These are phyloP conservation scores for Cyclina sinensis DNA, from an alignment of 1,140 invertebrate genomes.

Conservation along the genomic window DNA sequence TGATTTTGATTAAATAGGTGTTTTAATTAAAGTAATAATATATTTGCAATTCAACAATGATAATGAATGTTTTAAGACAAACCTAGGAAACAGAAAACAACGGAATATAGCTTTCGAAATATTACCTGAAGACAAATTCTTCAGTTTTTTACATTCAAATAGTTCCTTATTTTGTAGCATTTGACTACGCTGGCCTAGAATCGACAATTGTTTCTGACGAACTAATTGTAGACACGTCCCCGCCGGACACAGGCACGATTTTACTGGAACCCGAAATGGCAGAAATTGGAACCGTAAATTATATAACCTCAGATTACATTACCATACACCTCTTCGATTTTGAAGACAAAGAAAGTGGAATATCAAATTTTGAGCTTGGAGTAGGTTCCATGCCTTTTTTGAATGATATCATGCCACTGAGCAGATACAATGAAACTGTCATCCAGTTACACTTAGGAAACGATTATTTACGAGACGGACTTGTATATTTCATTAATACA, in stretches of 20 bases:
- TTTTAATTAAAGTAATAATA: too few relatives aligned
- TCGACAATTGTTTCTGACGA: neutral
- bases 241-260: neutral
- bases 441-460: neutral
- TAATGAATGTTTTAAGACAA: too few relatives aligned
- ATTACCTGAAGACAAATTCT: too few relatives aligned
- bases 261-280: too few relatives aligned
- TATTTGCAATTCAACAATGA: too few relatives aligned
- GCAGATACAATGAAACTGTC: neutral
- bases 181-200: neutral
- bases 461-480: neutral
- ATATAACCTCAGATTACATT: neutral
- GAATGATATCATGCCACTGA: neutral
- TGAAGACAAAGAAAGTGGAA: constrained; percentile 56
- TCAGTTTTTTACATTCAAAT: too few relatives aligned
- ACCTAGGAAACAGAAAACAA: too few relatives aligned
- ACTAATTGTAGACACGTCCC: neutral
- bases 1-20: too few relatives aligned
- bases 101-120: too few relatives aligned
- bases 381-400: constrained; percentile 34
- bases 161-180: neutral
- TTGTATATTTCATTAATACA: neutral
- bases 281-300: neutral
- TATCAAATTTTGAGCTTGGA: constrained; percentile 50
- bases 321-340: neutral